Percentiles rank a stretch among this genome's conserved stretches.
phyloP scores from a whole-genome alignment of 2,797 vertebrate genomes.

The Scleropages formosus region DNA sequence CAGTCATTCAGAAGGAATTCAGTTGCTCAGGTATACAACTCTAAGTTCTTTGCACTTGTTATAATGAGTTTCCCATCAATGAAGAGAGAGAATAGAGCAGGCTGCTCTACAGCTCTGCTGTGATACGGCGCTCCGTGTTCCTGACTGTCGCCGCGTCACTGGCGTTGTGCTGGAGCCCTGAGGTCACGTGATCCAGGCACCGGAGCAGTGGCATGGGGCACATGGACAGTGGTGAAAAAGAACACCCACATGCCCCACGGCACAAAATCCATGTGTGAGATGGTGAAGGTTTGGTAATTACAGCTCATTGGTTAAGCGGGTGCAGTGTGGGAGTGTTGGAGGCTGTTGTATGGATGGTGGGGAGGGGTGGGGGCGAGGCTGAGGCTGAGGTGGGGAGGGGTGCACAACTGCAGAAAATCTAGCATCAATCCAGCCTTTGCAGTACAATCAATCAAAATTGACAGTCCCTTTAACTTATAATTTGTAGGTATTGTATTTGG shows the following conservation, averaged over 20 bases:
- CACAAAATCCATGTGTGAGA: slow-evolving; percentile 37
- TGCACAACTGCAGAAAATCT: slow-evolving; percentile 65
- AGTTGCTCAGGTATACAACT: background rate
- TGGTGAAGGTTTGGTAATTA: slow-evolving; percentile 71
- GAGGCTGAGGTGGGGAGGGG: slow-evolving; percentile 50
- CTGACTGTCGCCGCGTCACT: background rate
- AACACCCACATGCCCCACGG: slow-evolving; percentile 38
- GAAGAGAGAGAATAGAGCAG: background rate
- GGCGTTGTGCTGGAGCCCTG: background rate
- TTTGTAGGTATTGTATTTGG: slow-evolving; percentile 75
- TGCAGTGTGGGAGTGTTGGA: slow-evolving; percentile 59
- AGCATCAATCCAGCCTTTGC: slow-evolving; percentile 82
- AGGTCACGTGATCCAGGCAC: slow-evolving; percentile 4
- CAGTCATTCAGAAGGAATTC: background rate
- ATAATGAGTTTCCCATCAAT: background rate
- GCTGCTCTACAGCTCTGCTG: background rate
- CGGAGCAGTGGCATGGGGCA: background rate
- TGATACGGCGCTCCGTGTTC: background rate
- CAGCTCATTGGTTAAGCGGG: slow-evolving; percentile 71
- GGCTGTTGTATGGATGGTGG: slow-evolving; percentile 60
- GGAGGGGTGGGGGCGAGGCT: slow-evolving; percentile 52
- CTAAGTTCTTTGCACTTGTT: background rate
- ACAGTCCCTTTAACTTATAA: slow-evolving; percentile 75
- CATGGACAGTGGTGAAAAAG: background rate
- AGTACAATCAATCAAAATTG: slow-evolving; percentile 89